Base-by-base conservation (phyloP, 2,888 invertebrate genomes). In the Drosophila ezoana region DNA sequence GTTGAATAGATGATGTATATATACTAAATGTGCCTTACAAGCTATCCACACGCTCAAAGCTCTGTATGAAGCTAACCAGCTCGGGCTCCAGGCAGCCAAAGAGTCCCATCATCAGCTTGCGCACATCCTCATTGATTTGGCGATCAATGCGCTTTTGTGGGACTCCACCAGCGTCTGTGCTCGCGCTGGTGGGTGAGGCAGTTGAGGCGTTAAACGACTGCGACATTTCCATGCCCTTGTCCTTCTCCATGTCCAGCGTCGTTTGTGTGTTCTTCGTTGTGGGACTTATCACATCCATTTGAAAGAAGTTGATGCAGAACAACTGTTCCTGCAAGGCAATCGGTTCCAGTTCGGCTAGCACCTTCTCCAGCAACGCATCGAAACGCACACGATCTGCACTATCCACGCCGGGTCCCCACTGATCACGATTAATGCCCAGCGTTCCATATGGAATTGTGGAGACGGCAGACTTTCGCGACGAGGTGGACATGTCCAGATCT, bases 241-340 rank as follows among this genome's bases (percentile, higher is more conserved):
- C 89, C 56, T 91, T 82, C 1, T 80, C 82, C 89, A 91, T 92
- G 81, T 94, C 94, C 51, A 94, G 89, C 1, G 94, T 94, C 11
- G 94, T 94, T 84, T 94, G 93, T 0, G 94, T 94, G 84, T 94
- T 94, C 91, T 93, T 93, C 5, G 92, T 91, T 35, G 93, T 94
- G 1, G 94, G 94, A 88, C 94, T 94, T 64, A 94, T 88, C 76
- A 94, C 94, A 88, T 96, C 96, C 82, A 98, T 93, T 92, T 97
- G 96, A 91, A 99, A 98, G 93, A 99, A 99, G 69, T 95, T 94
- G 16, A 97, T 95, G 91, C 98, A 98, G 93, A 99, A 99, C 79
- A 97, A 96, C 93, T 99, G 98, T 92, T 99, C 99, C 23, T 97
- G 96, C 76, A 98, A 94, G 90, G 98, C 98, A 59, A 98, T 95